A percentile compares a stretch with the other conserved stretches of the same genome.
Conservation (phyloP, 2,888 invertebrate genomes). For the Endomychus coccineus region DNA sequence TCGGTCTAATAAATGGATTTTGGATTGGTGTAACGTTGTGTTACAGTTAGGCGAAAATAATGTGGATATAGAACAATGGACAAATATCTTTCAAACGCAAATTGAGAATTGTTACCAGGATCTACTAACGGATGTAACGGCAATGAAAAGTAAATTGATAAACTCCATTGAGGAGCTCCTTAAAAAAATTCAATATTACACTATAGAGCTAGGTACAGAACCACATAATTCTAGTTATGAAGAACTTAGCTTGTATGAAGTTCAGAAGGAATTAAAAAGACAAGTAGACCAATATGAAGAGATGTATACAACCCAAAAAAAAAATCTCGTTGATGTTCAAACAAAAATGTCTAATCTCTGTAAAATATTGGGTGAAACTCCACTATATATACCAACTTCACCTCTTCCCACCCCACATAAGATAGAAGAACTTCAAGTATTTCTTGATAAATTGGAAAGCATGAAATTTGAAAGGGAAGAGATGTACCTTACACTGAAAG, state of each 20-base stretch:
- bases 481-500: constrained; percentile 36
- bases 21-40: constrained; percentile 9
- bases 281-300: too few species aligned
- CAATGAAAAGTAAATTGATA: constrained; percentile 49
- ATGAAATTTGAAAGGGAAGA: constrained; percentile 52
- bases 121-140: constrained; percentile 47
- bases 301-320: too few species aligned
- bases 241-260: too few species aligned
- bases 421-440: constrained; percentile 50
- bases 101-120: constrained; percentile 15
- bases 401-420: constrained; percentile 57
- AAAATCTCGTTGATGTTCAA: too few species aligned
- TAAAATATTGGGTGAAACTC: constrained; percentile 49
- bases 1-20: constrained; percentile 1
- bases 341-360: too few species aligned
- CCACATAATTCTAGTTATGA: too few species aligned
- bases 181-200: constrained; percentile 24
- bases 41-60: constrained; percentile 9
- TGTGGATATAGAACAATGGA: constrained; percentile 8
- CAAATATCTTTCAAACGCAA: constrained; percentile 5
- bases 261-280: too few species aligned
- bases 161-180: constrained; percentile 47
- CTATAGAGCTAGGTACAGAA: constrained; percentile 25
- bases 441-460: constrained; percentile 53
- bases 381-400: constrained; percentile 45